These are phyloP conservation scores for Lagodon rhomboides DNA, from an alignment of 2,797 vertebrate species.

Conservation along the genomic window DNA sequence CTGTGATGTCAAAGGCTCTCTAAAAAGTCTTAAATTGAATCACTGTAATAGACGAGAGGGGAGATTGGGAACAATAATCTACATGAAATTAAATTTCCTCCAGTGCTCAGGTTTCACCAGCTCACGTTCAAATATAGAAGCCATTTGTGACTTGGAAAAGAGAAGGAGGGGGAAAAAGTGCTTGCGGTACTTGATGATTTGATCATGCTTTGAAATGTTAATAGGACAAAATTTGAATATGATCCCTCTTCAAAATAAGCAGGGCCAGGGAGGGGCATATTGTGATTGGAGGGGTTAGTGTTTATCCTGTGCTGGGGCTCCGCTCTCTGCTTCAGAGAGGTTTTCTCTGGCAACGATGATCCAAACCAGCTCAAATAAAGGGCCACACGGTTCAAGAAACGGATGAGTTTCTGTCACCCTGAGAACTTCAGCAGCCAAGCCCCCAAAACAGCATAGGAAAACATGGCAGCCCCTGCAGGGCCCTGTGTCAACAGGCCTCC, in stretches of 20 bases:
- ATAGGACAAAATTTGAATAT: conserved; percentile 73
- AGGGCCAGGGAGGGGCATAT: conserved; percentile 67
- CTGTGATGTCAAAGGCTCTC: conserved; percentile 61
- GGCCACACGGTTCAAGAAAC: conserved; percentile 64
- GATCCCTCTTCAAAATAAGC: conserved; percentile 75
- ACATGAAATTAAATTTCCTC: conserved; percentile 71
- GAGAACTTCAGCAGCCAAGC: conserved; percentile 70
- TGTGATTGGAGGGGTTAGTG: conserved; percentile 81
- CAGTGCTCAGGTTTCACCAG: conserved; percentile 44
- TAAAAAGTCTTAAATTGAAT: conserved; percentile 62
- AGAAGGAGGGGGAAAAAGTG: conserved; percentile 28
- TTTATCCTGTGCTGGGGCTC: conserved; percentile 74
- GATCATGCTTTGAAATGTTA: conserved; percentile 79
- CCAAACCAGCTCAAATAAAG: conserved; percentile 67
- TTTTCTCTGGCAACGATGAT: conserved; percentile 76
- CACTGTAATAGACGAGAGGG: conserved; percentile 54
- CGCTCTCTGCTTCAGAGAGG: conserved; percentile 66
- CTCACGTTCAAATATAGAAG: conserved; percentile 47
- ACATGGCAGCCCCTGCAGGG: conserved; percentile 77
- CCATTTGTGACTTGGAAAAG: conserved; percentile 37
- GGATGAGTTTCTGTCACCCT: conserved; percentile 77
- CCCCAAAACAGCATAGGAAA: conserved; percentile 80
- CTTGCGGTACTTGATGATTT: conserved; percentile 62
- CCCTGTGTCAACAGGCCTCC: conserved; percentile 83
- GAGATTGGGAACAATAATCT: conserved; percentile 60